Conservation (phyloP, 2,113 vertebrate species). For the Heteronetta atricapilla region DNA sequence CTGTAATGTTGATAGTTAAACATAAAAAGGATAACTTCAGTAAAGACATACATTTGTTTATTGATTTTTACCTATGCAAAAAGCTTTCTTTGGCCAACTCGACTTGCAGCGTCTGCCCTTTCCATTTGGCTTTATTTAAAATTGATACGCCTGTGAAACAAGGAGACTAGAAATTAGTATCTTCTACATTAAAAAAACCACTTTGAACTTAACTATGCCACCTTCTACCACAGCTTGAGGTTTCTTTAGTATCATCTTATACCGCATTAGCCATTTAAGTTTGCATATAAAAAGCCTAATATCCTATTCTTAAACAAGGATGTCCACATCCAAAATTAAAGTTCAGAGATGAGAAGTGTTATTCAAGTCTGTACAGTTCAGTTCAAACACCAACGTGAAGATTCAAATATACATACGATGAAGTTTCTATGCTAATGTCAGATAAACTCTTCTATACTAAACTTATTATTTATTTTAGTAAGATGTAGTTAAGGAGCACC, state of each 20-base stretch:
- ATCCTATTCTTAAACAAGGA: neutral
- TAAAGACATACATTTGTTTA: neutral
- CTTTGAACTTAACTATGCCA: neutral
- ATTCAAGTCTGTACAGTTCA: neutral
- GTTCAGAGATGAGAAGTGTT: neutral
- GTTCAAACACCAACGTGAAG: neutral
- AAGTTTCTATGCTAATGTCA: neutral
- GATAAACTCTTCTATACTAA: neutral
- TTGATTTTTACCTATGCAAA: constrained; percentile 83
- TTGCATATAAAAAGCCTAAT: neutral
- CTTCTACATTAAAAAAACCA: neutral
- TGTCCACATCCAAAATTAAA: neutral
- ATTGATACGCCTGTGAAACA: constrained; percentile 83
- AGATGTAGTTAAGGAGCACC: neutral
- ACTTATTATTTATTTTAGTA: neutral
- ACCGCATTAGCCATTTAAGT: neutral
- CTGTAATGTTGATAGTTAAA: neutral
- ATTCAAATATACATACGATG: neutral
- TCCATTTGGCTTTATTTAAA: constrained; percentile 95
- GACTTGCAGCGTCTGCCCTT: constrained; percentile 92
- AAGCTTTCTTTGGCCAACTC: constrained; percentile 94
- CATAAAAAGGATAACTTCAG: neutral
- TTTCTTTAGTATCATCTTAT: neutral
- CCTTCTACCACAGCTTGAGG: neutral
- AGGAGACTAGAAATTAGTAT: neutral